Base-by-base conservation (phyloP, 2,113 vertebrate genomes). In the Crotalus helleri region DNA sequence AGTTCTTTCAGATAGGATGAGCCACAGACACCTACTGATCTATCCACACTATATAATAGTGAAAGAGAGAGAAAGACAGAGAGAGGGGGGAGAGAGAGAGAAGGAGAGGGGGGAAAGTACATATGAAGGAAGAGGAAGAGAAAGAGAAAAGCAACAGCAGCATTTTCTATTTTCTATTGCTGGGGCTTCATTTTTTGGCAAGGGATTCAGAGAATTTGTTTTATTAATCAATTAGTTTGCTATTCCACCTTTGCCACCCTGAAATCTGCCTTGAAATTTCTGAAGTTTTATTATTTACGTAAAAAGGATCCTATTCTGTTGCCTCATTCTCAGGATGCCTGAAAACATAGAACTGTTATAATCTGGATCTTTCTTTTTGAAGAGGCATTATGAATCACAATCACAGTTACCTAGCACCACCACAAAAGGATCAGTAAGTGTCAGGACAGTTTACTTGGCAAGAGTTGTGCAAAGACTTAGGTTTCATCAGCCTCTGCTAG, bases 401-500 rank as follows among this genome's bases (percentile, higher is more conserved):
- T 11, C 81, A 59, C 46, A 53, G 21, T 64, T 64, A 90, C 46
- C 15, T 61, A 86, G 24, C n/a, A 59, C 15, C 44, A 29, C 74
- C 57, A 64, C 46, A 90, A 93, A 93, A 90, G 29, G 57, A 90
- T 26, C 15, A n/a, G 55, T 64, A 81, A 93, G 26, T 44, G 19
- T 44, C 57, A 55, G n/a, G 46, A 9, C 89, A 86, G n/a, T 59
- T 59, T 89, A 10, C 7, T 61, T 93, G 89, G 89, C 69, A 93
- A 44, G 57, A 59, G 13, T 90, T 59, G 8, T 44, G 46, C 7
- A 9, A 46, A 23, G 17, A 23, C 92, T 93, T 89, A 64, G 3
- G 92, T 93, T 93, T 49, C 92, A 87, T 26, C 19, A 9, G 74
- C 74, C 74, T 86, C 54, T 61, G 53, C 88, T 61, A 86, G 55